These are phyloP conservation scores for Aptenodytes forsteri DNA, from an alignment of 2,113 vertebrate species.

Conservation along the genomic window DNA sequence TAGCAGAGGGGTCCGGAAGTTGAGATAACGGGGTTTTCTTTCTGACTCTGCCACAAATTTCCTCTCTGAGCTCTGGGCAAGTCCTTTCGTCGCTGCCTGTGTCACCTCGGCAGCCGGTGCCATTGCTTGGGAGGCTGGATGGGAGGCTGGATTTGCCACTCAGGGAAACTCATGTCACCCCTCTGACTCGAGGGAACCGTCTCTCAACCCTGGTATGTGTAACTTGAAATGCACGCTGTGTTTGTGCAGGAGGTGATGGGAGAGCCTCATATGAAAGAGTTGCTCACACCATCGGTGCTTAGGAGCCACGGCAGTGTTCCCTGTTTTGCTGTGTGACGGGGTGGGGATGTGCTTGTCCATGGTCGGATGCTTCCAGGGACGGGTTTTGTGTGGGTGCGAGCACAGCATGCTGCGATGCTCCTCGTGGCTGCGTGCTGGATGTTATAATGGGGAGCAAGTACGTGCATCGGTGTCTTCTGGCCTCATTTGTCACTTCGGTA, in stretches of 20 bases:
- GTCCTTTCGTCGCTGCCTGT: neutral
- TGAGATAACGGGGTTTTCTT: slow-evolving; percentile 56
- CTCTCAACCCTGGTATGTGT: accelerated
- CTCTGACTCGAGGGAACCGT: accelerated
- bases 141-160: neutral
- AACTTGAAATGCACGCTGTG: accelerated
- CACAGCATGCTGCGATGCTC: accelerated
- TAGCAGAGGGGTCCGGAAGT: slow-evolving; percentile 54
- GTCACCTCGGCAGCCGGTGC: neutral
- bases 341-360: neutral
- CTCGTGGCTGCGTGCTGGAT: accelerated
- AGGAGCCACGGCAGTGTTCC: neutral
- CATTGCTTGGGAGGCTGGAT: neutral
- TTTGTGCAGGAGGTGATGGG: neutral
- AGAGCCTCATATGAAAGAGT: neutral
- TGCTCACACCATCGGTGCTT: accelerated
- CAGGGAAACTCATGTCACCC: accelerated
- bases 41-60: slow-evolving; percentile 30
- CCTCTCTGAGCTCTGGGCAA: neutral
- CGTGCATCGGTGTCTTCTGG: accelerated
- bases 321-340: accelerated
- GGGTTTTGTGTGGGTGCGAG: accelerated
- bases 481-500: neutral
- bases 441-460: no score
- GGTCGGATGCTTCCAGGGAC: neutral